Conservation (phyloP, 1,140 invertebrate genomes). For the Drosophila auraria region DNA sequence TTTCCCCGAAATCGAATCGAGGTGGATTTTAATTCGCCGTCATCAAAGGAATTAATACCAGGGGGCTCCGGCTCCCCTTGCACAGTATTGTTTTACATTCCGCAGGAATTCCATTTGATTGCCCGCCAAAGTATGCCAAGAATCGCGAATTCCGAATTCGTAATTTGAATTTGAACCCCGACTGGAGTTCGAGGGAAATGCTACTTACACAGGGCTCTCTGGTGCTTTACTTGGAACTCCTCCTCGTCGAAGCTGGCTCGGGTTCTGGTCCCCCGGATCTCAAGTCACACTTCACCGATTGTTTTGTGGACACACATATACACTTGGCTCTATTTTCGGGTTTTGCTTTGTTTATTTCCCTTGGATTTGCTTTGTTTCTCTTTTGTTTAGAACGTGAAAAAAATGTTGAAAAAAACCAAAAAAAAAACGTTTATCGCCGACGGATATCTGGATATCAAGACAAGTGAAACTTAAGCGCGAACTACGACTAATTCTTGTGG, state of each 20-base stretch:
- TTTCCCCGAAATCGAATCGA: neutral
- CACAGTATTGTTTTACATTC: constrained; percentile 16
- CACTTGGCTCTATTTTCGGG: constrained; percentile 17
- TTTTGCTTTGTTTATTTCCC: neutral
- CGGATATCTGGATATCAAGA: constrained; percentile 37
- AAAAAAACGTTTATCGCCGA: constrained; percentile 55
- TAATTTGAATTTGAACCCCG: too few relatives aligned
- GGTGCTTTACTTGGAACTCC: constrained; percentile 26
- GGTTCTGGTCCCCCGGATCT: constrained; percentile 12
- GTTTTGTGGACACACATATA: constrained; percentile 16
- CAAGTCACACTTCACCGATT: constrained; percentile 14
- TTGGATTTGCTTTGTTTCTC: constrained; percentile 2
- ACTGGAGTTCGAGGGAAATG: too few relatives aligned
- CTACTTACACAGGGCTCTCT: constrained; percentile 48
- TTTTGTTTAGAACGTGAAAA: constrained; percentile 34
- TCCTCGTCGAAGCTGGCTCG: constrained; percentile 10
- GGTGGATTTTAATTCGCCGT: neutral
- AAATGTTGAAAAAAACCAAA: constrained; percentile 43
- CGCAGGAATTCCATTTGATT: constrained; percentile 9
- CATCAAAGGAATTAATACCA: constrained; percentile 21
- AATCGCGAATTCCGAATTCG: neutral
- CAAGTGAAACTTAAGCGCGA: neutral
- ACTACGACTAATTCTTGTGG: constrained; percentile 2
- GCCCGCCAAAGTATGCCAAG: constrained; percentile 25
- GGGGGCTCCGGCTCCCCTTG: neutral